Base-by-base conservation (phyloP, 2,113 vertebrate species). In the Heloderma charlesbogerti region DNA sequence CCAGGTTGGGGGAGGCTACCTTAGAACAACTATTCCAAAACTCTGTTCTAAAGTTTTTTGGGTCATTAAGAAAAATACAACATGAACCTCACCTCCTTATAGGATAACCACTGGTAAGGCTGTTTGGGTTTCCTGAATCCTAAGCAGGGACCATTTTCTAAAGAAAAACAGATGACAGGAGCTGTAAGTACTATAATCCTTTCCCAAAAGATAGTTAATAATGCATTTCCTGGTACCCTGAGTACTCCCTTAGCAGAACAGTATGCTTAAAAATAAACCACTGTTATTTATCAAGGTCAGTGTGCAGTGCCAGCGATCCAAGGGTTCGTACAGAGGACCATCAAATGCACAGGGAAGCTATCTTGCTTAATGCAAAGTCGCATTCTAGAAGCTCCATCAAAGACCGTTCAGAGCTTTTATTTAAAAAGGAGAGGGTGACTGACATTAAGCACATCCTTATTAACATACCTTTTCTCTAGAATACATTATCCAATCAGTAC, bases 81-180 rank as follows among this genome's bases (percentile, higher is more conserved):
- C 1, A 48, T 51, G 31, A 83, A 87, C 92, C 98, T 98, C 54
- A 99, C 99, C 98, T 99, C 99, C 97, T 98, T 99, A 96, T 99
- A 99, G 81, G 99, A 98, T 31, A 99, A 94, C 99, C 99, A 99
- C 94, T 98, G 98, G 95, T 99, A 99, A 91, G 99, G 99, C 96
- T 99, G 98, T 93, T 98, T 98, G 54, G 99, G 98, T 83, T 98
- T 98, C 89, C 99, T 98, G 84, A 98, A 99, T 88, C 99, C 99
- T 92, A 99, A 96, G 94, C 98, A 99, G 7, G 99, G 99, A 51
- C 98, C 98, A 12, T 99, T 98, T 87, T 98, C 99, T 99, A 95
- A 89, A 93, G 84, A 87, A 95, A 82, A 91, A 51, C 16, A 89
- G 48, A 78, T 3, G 2, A 85, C 0, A 3, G 31, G 15, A 31